A percentile compares a stretch with the other conserved stretches of the same genome.
phyloP scores from a whole-genome alignment of 2,113 vertebrate genomes.

The Blennius ocellaris region DNA sequence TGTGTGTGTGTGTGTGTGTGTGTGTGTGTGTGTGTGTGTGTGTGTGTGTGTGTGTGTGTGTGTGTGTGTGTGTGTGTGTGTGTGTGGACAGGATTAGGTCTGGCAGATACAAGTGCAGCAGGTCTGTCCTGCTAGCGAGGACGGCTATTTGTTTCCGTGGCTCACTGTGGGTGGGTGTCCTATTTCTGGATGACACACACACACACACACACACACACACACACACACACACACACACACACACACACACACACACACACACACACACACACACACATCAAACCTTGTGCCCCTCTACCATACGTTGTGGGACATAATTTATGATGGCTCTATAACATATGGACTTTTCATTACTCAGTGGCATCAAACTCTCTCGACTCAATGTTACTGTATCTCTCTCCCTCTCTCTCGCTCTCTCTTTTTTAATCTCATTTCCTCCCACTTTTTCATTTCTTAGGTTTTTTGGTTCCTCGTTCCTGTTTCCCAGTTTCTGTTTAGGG shows the following conservation, averaged over 20 bases:
- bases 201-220: conserved; percentile 32
- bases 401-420: conserved; percentile 1
- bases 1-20: too few species aligned
- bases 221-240: conserved; percentile 27
- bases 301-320: conserved; percentile 79
- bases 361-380: conserved; percentile 69
- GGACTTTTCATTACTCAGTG: conserved; percentile 82
- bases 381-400: conserved; percentile 54
- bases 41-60: too few species aligned
- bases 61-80: conserved; percentile 6
- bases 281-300: conserved; percentile 63
- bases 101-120: conserved; percentile 44
- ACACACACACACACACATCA: not conserved
- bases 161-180: conserved; percentile 78
- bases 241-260: not conserved
- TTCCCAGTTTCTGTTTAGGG: too few species aligned
- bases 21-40: too few species aligned
- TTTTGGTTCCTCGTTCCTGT: too few species aligned
- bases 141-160: conserved; percentile 76
- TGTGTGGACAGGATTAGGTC: conserved; percentile 25
- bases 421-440: not conserved
- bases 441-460: too few species aligned
- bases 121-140: conserved; percentile 60
- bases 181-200: conserved; percentile 80
- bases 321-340: conserved; percentile 79